Evolutionary conservation across 2,113 vertebrate species (phyloP).

Genomic region (Micronycteris hirsuta): DNA sequence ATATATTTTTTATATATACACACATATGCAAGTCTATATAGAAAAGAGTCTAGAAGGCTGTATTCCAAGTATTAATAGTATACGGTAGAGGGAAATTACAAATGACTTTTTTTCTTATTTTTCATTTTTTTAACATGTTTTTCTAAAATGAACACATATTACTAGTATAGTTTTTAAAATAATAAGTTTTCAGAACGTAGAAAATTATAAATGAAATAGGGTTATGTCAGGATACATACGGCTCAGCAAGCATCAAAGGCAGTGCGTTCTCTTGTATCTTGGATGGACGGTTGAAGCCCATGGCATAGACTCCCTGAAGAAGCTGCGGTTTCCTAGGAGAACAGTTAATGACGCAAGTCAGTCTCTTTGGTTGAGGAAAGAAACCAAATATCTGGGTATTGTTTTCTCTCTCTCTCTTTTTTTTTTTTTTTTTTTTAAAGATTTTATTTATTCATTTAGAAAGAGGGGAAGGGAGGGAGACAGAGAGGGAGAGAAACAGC

Average conservation of each 20-base stretch:
- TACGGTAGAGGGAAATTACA: background rate
- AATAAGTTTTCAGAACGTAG: background rate
- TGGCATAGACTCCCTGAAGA: conserved; percentile 90
- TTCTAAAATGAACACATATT: background rate
- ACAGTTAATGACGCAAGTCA: background rate
- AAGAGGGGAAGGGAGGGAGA: too few relatives aligned
- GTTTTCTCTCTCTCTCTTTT: too few relatives aligned
- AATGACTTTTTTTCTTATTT: background rate
- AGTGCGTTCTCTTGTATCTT: conserved; percentile 96
- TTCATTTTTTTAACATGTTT: background rate
- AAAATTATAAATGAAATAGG: background rate
- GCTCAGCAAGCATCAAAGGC: conserved; percentile 97
- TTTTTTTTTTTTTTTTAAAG: too few relatives aligned
- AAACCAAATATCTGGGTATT: background rate
- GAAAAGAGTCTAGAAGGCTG: background rate
- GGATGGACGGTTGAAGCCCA: conserved; percentile 98
- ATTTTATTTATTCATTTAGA: too few relatives aligned
- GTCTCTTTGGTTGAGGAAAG: background rate
- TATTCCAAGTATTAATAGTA: background rate
- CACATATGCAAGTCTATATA: background rate
- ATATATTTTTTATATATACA: background rate
- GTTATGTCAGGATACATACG: conserved; percentile 83
- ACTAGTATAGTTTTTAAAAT: background rate
- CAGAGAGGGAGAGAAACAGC: too few relatives aligned
- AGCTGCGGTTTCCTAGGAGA: conserved; percentile 90